phyloP scores from a whole-genome alignment of 2,888 invertebrate species.

The Epinotia brunnichana region DNA sequence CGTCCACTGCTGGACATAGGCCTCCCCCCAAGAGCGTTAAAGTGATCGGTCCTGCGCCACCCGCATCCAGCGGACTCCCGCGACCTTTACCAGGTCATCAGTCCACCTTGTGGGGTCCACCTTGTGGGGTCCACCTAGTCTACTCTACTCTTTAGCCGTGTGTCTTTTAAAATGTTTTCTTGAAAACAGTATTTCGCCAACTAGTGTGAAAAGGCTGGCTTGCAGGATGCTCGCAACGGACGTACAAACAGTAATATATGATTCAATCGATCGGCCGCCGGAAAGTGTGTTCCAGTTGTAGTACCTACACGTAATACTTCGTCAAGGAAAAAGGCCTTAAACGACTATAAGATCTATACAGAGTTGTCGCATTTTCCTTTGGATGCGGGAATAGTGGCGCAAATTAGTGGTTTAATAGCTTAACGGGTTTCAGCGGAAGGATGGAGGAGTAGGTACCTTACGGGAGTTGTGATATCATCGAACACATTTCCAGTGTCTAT shows the following conservation, averaged over 20 bases:
- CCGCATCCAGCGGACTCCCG: too few relatives aligned
- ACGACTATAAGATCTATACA: neutral
- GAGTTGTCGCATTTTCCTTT: neutral
- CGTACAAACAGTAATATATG: conserved; percentile 54
- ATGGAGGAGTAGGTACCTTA: conserved; percentile 5
- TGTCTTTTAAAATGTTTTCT: conserved; percentile 10
- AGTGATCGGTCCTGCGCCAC: too few relatives aligned
- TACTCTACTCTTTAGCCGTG: too few relatives aligned
- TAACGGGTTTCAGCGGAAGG: conserved; percentile 35
- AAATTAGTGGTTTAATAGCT: conserved; percentile 37
- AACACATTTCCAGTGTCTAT: neutral
- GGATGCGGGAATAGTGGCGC: neutral
- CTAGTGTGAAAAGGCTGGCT: conserved; percentile 21
- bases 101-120: too few relatives aligned
- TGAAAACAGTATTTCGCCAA: conserved; percentile 15
- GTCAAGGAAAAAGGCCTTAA: conserved; percentile 3
- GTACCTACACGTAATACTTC: conserved; percentile 25
- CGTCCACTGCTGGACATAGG: too few relatives aligned
- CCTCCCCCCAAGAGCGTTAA: too few relatives aligned
- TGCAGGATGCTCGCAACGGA: conserved; percentile 51
- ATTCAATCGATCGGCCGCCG: conserved; percentile 50
- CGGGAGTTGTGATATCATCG: conserved; percentile 13
- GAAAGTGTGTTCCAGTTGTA: conserved; percentile 47
- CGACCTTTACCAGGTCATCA: too few relatives aligned
- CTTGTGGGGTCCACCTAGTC: too few relatives aligned